Percentiles rank a stretch among this genome's conserved stretches.
Conservation (phyloP, 2,888 invertebrate species). For the Euplexia lucipara region DNA sequence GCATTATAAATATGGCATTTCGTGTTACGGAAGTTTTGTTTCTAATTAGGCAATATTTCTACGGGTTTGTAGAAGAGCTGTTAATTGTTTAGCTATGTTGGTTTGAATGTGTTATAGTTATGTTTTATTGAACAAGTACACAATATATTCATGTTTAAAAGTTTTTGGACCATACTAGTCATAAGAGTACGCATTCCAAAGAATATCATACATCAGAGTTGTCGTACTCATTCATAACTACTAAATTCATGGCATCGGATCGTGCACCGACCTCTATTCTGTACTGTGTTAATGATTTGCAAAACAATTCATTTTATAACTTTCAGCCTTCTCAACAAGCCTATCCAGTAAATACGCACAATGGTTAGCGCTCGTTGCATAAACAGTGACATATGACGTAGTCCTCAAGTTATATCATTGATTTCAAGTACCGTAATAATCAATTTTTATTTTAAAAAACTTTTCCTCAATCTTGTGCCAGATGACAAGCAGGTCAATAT, state of each 20-base stretch:
- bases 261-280: too few relatives aligned
- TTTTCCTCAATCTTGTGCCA: neutral
- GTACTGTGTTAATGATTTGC: neutral
- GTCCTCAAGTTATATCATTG: slow-evolving; percentile 15
- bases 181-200: neutral
- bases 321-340: neutral
- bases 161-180: neutral
- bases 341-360: neutral
- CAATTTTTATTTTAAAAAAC: slow-evolving; percentile 9
- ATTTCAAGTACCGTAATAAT: slow-evolving; percentile 19
- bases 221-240: too few relatives aligned
- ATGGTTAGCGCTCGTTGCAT: slow-evolving; percentile 9
- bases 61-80: too few relatives aligned
- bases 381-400: slow-evolving; percentile 24
- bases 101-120: neutral
- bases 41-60: neutral
- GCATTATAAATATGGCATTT: slow-evolving; percentile 38
- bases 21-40: slow-evolving; percentile 16
- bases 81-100: neutral
- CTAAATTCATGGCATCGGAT: too few relatives aligned
- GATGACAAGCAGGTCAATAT: slow-evolving; percentile 39
- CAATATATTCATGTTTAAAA: too few relatives aligned
- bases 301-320: slow-evolving; percentile 1
- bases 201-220: too few relatives aligned
- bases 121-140: neutral